Percentiles rank a stretch among this genome's conserved stretches.
phyloP scores from a whole-genome alignment of 2,113 vertebrate species.

The zebrafish (Danio rerio) region GRCz12tu NC_133195.1:12442501-12443000 shows the following conservation, averaged over 20 bases:
- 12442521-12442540: background rate
- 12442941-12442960: background rate
- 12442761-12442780: background rate
- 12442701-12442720: background rate
- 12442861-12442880: background rate
- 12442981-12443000: background rate
- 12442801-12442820: background rate
- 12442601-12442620: background rate
- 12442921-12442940: background rate
- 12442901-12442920: background rate
- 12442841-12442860: background rate
- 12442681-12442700: background rate
- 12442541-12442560: slow-evolving; percentile 4
- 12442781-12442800: background rate
- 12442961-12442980: background rate
- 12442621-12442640: background rate
- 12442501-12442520: background rate
- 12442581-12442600: background rate
- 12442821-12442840: background rate
- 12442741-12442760: slow-evolving; percentile 8
- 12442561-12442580: background rate
- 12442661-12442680: background rate
- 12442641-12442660: background rate
- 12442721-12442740: slow-evolving; percentile 36
- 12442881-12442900: background rate